These are phyloP conservation scores for Argyresthia goedartella DNA, from an alignment of 2,888 invertebrate species.

Conservation along the genomic window DNA sequence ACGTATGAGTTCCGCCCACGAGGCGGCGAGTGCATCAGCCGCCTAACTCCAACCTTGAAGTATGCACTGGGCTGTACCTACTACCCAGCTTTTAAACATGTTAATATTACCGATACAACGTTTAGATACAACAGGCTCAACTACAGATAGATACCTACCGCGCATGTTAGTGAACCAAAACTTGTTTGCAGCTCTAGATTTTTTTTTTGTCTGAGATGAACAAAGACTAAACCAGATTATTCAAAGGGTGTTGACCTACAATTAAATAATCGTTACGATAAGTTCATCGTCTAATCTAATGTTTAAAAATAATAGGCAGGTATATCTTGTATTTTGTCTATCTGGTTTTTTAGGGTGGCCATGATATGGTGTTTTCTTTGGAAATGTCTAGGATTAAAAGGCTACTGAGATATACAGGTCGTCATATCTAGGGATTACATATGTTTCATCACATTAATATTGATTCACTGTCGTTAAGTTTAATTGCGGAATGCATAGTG, in stretches of 20 bases:
- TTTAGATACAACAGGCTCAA: too few species aligned
- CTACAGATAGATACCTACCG: too few species aligned
- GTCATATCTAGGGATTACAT: too few species aligned
- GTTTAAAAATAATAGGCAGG: slow-evolving; percentile 28
- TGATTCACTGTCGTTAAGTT: not conserved
- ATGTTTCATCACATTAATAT: not conserved
- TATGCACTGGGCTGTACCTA: too few species aligned
- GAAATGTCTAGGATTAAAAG: not conserved
- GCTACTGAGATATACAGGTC: too few species aligned
- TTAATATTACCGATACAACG: too few species aligned
- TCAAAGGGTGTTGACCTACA: slow-evolving; percentile 40
- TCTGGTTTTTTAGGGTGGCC: slow-evolving; percentile 11
- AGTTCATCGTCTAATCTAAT: slow-evolving; percentile 26
- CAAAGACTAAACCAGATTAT: slow-evolving; percentile 14
- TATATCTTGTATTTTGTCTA: slow-evolving; percentile 13
- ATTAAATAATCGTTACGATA: slow-evolving; percentile 45
- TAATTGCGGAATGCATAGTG: not conserved
- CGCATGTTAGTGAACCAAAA: too few species aligned
- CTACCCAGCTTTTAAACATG: too few species aligned
- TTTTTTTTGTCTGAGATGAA: too few species aligned
- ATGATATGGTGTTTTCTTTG: slow-evolving; percentile 11
- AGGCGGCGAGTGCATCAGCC: not conserved
- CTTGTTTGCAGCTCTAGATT: too few species aligned
- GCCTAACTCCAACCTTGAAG: not conserved
- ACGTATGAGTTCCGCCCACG: slow-evolving; percentile 25